A percentile compares a stretch with the other conserved stretches of the same genome.
These are phyloP conservation scores for Acronicta leporina DNA, from an alignment of 2,888 invertebrate genomes.

Conservation along the genomic window DNA sequence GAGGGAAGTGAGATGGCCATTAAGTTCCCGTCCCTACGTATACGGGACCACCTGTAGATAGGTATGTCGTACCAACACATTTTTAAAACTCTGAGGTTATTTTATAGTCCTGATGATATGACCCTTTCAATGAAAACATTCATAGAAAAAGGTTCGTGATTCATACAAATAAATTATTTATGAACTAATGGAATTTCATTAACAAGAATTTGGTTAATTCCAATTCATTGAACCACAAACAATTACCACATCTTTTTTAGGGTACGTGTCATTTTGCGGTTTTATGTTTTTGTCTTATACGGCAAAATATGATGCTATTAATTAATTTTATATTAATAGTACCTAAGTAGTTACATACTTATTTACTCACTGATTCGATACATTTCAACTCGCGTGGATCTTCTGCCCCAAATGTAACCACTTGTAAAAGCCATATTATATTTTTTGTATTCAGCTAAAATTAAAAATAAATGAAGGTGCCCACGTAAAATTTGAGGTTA, in stretches of 20 bases:
- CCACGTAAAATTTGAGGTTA: no score
- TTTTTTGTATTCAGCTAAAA: neutral
- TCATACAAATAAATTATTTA: constrained; percentile 32
- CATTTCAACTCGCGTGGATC: neutral
- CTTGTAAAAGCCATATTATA: neutral
- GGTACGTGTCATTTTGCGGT: constrained; percentile 46
- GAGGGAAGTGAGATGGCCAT: constrained; percentile 13
- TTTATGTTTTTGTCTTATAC: constrained; percentile 1
- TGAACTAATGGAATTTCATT: constrained; percentile 42
- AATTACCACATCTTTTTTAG: constrained; percentile 35
- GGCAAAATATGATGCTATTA: constrained; percentile 5
- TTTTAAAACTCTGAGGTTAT: constrained; percentile 8
- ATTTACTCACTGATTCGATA: constrained; percentile 6
- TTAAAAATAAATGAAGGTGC: neutral
- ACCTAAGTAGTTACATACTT: neutral
- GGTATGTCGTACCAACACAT: constrained; percentile 26
- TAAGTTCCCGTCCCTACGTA: neutral
- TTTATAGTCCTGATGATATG: constrained; percentile 36
- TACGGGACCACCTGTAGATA: constrained; percentile 12
- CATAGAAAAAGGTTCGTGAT: constrained; percentile 27
- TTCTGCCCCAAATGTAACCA: constrained; percentile 4
- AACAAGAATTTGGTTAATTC: constrained; percentile 39
- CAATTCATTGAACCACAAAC: constrained; percentile 35
- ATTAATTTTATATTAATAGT: constrained; percentile 22
- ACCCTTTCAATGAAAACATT: constrained; percentile 36